These are phyloP conservation scores for Notolabrus celidotus DNA, from an alignment of 2,797 vertebrate species.

Conservation along the genomic window DNA sequence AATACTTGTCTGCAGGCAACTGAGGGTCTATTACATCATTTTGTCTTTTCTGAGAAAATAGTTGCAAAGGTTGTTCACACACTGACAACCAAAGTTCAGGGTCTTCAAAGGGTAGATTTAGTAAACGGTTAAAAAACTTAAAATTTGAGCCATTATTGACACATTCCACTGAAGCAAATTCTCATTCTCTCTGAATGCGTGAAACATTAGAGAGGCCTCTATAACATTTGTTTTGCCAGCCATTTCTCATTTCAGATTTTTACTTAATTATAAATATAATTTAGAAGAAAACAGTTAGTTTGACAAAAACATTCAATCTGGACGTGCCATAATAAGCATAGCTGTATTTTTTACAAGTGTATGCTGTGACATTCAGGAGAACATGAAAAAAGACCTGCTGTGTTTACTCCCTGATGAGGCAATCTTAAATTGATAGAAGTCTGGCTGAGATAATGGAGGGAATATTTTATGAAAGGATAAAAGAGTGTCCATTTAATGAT, in stretches of 20 bases:
- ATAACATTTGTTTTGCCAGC: no score
- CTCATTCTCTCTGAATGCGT: not conserved
- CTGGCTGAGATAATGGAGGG: conserved; percentile 31
- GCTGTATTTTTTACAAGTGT: not conserved
- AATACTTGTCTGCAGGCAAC: not conserved
- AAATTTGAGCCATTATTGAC: no score
- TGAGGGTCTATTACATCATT: no score
- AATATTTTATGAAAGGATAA: conserved; percentile 18
- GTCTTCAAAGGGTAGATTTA: no score
- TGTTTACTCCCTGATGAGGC: conserved; percentile 18
- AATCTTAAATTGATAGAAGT: conserved; percentile 14
- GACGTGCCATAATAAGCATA: conserved; percentile 5
- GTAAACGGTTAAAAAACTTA: no score
- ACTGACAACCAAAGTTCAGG: no score
- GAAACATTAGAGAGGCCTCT: not conserved
- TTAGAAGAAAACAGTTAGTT: not conserved
- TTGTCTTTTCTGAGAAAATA: no score
- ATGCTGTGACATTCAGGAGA: not conserved
- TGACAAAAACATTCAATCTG: conserved; percentile 6
- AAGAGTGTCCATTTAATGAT: conserved; percentile 12
- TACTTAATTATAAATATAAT: not conserved
- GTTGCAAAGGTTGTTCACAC: no score
- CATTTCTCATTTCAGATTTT: not conserved
- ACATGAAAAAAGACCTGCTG: conserved; percentile 6
- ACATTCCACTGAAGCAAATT: not conserved